Conservation (phyloP, 2,888 invertebrate genomes). For the Exocentrus adspersus region DNA sequence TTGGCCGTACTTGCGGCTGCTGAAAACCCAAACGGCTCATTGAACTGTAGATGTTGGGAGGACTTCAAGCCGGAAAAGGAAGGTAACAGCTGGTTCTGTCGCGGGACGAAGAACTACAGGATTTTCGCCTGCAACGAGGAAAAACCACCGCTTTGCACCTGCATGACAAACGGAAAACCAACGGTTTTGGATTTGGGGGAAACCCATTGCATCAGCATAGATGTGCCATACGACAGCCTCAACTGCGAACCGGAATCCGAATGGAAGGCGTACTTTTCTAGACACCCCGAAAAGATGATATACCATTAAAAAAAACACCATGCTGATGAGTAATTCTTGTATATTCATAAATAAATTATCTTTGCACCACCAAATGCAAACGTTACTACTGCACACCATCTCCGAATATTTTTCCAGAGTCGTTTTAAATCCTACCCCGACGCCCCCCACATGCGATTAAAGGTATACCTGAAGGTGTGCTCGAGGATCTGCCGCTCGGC, state of each 20-base stretch:
- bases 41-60: conserved; percentile 51
- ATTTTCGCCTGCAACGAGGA: conserved; percentile 50
- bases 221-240: not conserved
- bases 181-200: conserved; percentile 50
- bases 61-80: conserved; percentile 48
- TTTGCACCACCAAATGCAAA: too few species aligned
- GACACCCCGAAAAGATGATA: not conserved
- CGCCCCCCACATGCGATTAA: conserved; percentile 28
- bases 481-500: conserved; percentile 49
- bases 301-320: not conserved
- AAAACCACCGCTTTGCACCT: conserved; percentile 50
- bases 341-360: too few species aligned
- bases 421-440: too few species aligned
- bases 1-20: not conserved
- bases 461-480: conserved; percentile 29
- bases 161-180: conserved; percentile 42
- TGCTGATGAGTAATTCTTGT: too few species aligned
- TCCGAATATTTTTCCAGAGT: too few species aligned
- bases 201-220: conserved; percentile 15
- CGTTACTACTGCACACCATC: too few species aligned
- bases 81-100: conserved; percentile 42
- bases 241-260: not conserved
- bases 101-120: conserved; percentile 45
- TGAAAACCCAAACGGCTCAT: conserved; percentile 16
- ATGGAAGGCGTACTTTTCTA: not conserved